These are phyloP conservation scores for Diprion similis DNA, from an alignment of 1,140 invertebrate species.

Conservation along the genomic window DNA sequence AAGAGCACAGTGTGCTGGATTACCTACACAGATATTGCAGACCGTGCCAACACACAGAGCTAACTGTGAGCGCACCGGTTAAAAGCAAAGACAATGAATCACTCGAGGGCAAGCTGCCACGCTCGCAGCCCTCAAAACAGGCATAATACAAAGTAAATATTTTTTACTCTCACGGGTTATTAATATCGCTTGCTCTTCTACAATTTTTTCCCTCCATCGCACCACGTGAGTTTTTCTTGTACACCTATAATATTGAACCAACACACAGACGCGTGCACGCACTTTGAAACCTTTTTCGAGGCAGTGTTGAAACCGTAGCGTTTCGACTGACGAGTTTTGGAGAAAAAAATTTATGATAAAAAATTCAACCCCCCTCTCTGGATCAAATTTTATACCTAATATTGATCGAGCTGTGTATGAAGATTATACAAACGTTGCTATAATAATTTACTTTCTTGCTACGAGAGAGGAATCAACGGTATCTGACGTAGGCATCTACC, in stretches of 20 bases:
- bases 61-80: not conserved
- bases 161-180: constrained; percentile 58
- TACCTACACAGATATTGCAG: not conserved
- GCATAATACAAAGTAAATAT: constrained; percentile 61
- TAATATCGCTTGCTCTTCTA: constrained; percentile 53
- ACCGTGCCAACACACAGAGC: not conserved
- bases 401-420: too few species aligned
- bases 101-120: constrained; percentile 55
- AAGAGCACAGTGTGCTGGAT: not conserved
- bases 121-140: constrained; percentile 60
- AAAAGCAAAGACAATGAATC: constrained; percentile 48
- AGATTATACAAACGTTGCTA: too few species aligned
- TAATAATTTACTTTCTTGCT: too few species aligned
- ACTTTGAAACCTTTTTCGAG: constrained; percentile 27
- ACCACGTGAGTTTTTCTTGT: constrained; percentile 20
- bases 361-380: too few species aligned
- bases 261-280: constrained; percentile 13
- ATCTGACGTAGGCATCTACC: too few species aligned
- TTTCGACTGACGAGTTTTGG: too few species aligned
- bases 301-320: not conserved
- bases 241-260: not conserved
- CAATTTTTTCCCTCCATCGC: constrained; percentile 18
- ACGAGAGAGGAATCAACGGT: too few species aligned
- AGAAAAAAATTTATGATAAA: too few species aligned
- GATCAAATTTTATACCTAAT: too few species aligned